Evolutionary conservation across 2,113 vertebrate species (phyloP), one percentile per base, ranked within the genome.

Genomic region (Grammomys dolichurus): DNA sequence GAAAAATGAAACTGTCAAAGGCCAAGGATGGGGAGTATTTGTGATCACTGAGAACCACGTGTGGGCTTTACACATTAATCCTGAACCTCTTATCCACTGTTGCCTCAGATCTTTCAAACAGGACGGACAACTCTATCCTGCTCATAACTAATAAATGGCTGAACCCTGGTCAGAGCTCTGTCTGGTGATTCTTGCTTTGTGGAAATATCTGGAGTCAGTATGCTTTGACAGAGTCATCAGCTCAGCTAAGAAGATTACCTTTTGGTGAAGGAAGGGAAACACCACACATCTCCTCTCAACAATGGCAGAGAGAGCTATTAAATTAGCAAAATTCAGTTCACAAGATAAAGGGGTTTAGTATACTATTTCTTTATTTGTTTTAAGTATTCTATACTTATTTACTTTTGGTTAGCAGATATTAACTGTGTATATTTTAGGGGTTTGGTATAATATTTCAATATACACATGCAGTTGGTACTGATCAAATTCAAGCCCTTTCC

Each of bases 21-120:
- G 0, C 1, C 2, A 70, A 14, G 4, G 58, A 0, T 67, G 3
- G 80, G 26, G 28, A 22, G 9, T 16, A 5, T n/a, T 20, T 2
- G 3, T 8, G 28, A 20, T 4, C 33, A 20, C 31, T n/a, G 4
- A 4, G 46, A 75, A 60, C 16, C 84, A 9, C 0, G 28, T 28
- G 17, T 36, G 43, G 20, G 14, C 72, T 24, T n/a, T 24, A 1
- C 2, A 43, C 14, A 0, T 13, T 43, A 51, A 77, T 19, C 31
- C 43, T 43, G 40, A 1, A 14, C 3, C 3, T 69, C 16, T 12
- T 28, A 36, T 26, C 46, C 48, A 26, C 16, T 3, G 9, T 2
- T 6, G 19, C 28, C 2, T 17, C 2, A 12, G 33, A 82, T 63
- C 12, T 90, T 56, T 6, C 43, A 16, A 12, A 33, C 22, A 73